Evolutionary conservation across 1,140 invertebrate genomes (phyloP).

Genomic region (Idris sp.): DNA sequence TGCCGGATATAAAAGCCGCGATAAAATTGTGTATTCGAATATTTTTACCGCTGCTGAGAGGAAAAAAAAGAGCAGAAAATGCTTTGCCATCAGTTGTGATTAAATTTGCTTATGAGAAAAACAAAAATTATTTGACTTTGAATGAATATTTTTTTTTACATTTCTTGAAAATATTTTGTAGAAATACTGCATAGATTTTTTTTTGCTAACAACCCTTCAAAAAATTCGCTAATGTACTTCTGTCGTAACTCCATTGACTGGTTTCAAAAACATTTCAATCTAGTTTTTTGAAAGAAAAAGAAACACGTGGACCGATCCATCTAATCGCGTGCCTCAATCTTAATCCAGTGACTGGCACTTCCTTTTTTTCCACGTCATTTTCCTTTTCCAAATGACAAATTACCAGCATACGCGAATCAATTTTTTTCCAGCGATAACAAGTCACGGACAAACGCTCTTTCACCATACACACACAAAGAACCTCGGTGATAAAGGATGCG

Average conservation of each 20-base stretch:
- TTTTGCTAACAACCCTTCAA: slow-evolving; percentile 72
- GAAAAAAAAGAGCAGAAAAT: slow-evolving; percentile 33
- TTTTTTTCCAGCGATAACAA: slow-evolving; percentile 22
- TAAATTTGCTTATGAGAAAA: slow-evolving; percentile 19
- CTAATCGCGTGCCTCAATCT: slow-evolving; percentile 65
- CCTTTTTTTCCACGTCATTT: slow-evolving; percentile 31
- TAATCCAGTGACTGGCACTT: slow-evolving; percentile 67
- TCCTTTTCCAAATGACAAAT: slow-evolving; percentile 45
- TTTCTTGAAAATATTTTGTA: too few species aligned
- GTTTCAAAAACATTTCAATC: slow-evolving; percentile 75
- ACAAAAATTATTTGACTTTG: slow-evolving; percentile 5
- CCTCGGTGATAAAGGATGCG: slow-evolving; percentile 18
- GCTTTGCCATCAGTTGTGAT: slow-evolving; percentile 37
- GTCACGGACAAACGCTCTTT: slow-evolving; percentile 4
- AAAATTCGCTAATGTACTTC: slow-evolving; percentile 75
- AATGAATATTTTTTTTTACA: slow-evolving; percentile 1
- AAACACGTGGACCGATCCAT: slow-evolving; percentile 75
- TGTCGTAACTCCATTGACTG: slow-evolving; percentile 70
- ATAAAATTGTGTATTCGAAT: slow-evolving; percentile 56
- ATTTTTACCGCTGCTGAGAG: slow-evolving; percentile 39
- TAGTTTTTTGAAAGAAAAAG: slow-evolving; percentile 67
- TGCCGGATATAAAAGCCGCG: slow-evolving; percentile 48
- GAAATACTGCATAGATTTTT: slow-evolving; percentile 45
- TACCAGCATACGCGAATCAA: slow-evolving; percentile 16
- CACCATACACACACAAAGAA: slow-evolving; percentile 30